Evolutionary conservation across 2,113 vertebrate species (phyloP), one percentile per base, ranked within the genome.

Genomic region (Phalacrocorax pelagicus): DNA sequence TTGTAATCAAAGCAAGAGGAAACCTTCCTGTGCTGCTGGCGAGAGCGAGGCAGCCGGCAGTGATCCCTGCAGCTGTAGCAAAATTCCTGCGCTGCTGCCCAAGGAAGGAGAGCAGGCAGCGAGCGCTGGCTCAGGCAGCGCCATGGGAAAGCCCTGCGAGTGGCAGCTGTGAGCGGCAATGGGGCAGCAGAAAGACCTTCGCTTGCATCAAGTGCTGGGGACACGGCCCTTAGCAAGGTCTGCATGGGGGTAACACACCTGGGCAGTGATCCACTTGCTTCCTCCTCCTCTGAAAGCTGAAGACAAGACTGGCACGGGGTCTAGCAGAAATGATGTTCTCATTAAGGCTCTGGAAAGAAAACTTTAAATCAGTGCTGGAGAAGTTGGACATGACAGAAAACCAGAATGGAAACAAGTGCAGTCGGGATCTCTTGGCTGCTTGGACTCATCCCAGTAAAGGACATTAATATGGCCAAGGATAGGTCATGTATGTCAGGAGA

Each of bases 51-150:
- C 83, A 51, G 59, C 30, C 49, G 0, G n/a, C 70, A 23, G 89
- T 1, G 15, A 75, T 72, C 67, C 71, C 67, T 23, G 83, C 2
- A 15, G 83, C 67, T 20, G 38, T 0, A 19, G 61, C 34, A 49
- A 32, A 36, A 69, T 54, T 32, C 47, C 67, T 55, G 55, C 0
- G 0, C 72, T 69, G 87, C 63, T 55, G 81, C 42, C 59, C 0
- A 6, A 29, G 69, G n/a, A 46, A 24, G n/a, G 23, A 7, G 71
- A 72, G 73, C 21, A 2, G 10, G 38, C 52, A 55, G 63, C 0
- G 10, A 80, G 20, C 0, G 3, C 5, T 9, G 24, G 40, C 13
- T 27, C 1, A 1, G 57, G 42, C 7, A n/a, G 46, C 18, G 5
- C 20, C 29, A 1, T 0, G 26, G 59, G 29, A 26, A 52, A 83